Evolutionary conservation across 2,888 invertebrate genomes (phyloP).

Genomic region (Maniola hyperantus): DNA sequence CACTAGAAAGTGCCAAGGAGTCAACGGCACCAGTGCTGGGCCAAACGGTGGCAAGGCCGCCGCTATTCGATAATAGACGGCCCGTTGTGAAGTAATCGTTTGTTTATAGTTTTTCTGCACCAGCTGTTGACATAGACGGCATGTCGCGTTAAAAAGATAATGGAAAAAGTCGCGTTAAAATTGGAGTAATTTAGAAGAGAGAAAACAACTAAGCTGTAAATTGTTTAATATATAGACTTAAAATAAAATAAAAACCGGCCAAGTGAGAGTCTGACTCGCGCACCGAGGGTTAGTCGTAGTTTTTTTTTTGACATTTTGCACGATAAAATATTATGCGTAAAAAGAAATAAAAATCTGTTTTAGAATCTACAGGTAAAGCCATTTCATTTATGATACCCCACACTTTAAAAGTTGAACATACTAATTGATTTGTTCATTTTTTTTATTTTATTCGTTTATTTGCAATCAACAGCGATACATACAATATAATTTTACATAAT

Average conservation of each 20-base stretch:
- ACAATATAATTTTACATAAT: too few species aligned
- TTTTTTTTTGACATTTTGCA: too few species aligned
- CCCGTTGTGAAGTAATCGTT: constrained; percentile 68
- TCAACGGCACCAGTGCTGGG: constrained; percentile 75
- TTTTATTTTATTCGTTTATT: too few species aligned
- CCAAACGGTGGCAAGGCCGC: constrained; percentile 78
- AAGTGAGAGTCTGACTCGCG: too few species aligned
- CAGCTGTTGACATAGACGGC: constrained; percentile 39
- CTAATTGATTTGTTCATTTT: too few species aligned
- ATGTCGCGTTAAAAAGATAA: constrained; percentile 10
- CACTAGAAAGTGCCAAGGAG: constrained; percentile 73
- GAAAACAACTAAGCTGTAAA: background rate
- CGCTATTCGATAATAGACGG: constrained; percentile 69
- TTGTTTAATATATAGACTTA: background rate
- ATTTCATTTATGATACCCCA: too few species aligned
- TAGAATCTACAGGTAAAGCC: too few species aligned
- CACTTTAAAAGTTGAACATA: too few species aligned
- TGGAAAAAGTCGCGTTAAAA: constrained; percentile 10
- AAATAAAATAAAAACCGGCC: background rate
- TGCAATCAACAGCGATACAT: too few species aligned
- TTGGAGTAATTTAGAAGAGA: background rate
- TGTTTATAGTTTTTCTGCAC: constrained; percentile 69
- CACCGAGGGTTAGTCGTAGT: too few species aligned
- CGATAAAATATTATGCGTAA: too few species aligned
- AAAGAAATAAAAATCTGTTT: too few species aligned